Evolutionary conservation across 2,888 invertebrate species (phyloP).

Genomic region (Sesamia inferens): DNA sequence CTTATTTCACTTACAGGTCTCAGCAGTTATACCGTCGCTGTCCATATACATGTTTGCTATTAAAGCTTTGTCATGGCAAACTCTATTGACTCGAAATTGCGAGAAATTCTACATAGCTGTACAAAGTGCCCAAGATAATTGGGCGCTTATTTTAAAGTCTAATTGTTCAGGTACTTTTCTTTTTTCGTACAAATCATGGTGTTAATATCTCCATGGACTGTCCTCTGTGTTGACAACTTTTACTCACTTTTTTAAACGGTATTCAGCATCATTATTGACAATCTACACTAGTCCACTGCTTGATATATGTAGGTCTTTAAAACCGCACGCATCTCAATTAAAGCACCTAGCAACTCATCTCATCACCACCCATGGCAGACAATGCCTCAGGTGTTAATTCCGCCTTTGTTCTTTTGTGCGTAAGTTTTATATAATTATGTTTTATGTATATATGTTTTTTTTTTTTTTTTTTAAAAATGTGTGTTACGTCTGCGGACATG

Average conservation of each 20-base stretch:
- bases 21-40: not conserved
- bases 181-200: not conserved
- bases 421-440: too few species aligned
- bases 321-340: too few species aligned
- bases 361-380: too few species aligned
- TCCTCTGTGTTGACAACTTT: not conserved
- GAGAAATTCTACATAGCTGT: conserved; percentile 20
- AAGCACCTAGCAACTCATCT: too few species aligned
- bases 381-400: too few species aligned
- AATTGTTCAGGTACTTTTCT: conserved; percentile 12
- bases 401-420: too few species aligned
- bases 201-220: not conserved
- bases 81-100: not conserved
- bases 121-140: conserved; percentile 12
- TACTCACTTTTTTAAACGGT: not conserved
- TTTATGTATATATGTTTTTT: too few species aligned
- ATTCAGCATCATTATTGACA: too few species aligned
- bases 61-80: conserved; percentile 5
- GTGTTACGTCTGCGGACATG: too few species aligned
- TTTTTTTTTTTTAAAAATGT: too few species aligned
- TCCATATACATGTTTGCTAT: conserved; percentile 4
- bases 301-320: too few species aligned
- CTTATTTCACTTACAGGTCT: conserved; percentile 16
- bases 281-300: too few species aligned
- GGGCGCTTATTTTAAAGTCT: conserved; percentile 1